phyloP scores from a whole-genome alignment of 1,140 invertebrate species.

The Hylaeus volcanicus region DNA sequence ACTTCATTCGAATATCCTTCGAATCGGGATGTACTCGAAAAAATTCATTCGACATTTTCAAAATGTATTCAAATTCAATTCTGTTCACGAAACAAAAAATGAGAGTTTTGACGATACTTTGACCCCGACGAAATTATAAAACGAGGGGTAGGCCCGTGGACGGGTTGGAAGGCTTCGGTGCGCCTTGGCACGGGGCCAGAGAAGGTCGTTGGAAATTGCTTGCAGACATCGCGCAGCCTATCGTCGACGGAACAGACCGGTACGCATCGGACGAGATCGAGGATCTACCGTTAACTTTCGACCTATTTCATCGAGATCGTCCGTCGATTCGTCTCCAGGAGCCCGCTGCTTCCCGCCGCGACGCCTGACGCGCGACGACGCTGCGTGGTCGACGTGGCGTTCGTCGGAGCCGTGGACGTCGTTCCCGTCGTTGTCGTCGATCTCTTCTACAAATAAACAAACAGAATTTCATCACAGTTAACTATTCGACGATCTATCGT shows the following conservation, averaged over 20 bases:
- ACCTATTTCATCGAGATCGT: conserved; percentile 50
- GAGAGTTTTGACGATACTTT: no score
- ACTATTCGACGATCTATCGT: no score
- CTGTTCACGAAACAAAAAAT: no score
- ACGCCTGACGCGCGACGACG: background rate
- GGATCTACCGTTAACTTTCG: conserved; percentile 8
- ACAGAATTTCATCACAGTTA: no score
- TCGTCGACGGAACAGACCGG: conserved; percentile 34
- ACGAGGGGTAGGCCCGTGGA: background rate
- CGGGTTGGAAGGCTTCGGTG: background rate
- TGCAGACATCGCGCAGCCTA: conserved; percentile 27
- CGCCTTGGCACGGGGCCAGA: conserved; percentile 21
- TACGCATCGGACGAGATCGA: conserved; percentile 30
- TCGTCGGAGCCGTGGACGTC: conserved; percentile 2
- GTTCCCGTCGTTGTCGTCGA: conserved; percentile 6
- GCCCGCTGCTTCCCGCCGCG: background rate
- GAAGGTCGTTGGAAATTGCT: conserved; percentile 40
- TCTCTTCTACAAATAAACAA: conserved; percentile 16
- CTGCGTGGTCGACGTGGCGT: conserved; percentile 10
- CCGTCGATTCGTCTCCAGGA: conserved; percentile 22
- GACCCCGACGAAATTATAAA: conserved; percentile 11
- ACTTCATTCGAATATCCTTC: no score
- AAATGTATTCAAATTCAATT: no score
- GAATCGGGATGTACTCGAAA: no score
- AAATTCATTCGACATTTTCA: no score